Conservation (phyloP, 2,888 invertebrate genomes). For the Galeruca laticollis region DNA sequence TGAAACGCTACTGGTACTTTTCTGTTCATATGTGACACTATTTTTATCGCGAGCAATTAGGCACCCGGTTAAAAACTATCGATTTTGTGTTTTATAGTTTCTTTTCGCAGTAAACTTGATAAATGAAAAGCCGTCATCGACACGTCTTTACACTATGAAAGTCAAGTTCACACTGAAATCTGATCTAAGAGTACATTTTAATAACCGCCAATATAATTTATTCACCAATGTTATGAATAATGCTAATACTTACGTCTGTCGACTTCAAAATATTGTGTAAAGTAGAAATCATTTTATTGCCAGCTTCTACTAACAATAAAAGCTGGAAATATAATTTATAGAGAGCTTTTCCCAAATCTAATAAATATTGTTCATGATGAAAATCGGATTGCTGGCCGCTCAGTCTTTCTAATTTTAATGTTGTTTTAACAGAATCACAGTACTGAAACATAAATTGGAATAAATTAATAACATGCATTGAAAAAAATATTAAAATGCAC, state of each 20-base stretch:
- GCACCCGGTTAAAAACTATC: no score
- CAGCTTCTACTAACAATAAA: constrained; percentile 87
- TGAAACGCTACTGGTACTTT: no score
- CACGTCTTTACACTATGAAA: no score
- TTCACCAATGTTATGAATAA: no score
- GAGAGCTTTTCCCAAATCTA: constrained; percentile 87
- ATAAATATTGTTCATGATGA: constrained; percentile 77
- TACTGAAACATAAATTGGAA: constrained; percentile 69
- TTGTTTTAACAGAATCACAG: constrained; percentile 84
- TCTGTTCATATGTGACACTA: no score
- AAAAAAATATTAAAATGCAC: constrained; percentile 44
- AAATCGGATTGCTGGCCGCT: constrained; percentile 71
- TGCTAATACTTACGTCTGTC: constrained; percentile 70
- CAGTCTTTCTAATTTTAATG: constrained; percentile 80
- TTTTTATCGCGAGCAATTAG: no score
- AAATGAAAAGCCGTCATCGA: no score
- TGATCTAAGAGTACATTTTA: background rate
- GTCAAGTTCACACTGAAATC: no score
- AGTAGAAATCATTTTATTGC: constrained; percentile 84
- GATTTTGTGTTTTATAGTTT: no score
- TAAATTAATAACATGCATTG: constrained; percentile 69
- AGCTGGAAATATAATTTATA: constrained; percentile 95
- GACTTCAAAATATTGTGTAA: constrained; percentile 72
- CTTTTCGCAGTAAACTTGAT: no score
- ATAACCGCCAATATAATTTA: no score